Evolutionary conservation across 2,113 vertebrate species (phyloP).

Genomic region (Pavo muticus): DNA sequence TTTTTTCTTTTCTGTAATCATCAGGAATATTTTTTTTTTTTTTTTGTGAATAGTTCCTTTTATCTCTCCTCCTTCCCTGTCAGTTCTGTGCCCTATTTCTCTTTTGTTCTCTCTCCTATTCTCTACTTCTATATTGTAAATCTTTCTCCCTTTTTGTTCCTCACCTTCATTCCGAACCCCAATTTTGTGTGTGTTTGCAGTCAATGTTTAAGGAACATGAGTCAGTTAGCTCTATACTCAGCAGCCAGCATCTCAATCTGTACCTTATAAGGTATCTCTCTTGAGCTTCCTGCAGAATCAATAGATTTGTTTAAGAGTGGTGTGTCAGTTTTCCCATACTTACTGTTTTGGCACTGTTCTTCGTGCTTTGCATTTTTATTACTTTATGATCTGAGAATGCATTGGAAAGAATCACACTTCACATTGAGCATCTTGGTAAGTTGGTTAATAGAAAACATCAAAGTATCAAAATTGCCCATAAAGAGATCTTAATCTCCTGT

Average conservation of each 20-base stretch:
- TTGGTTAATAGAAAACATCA: conserved; percentile 59
- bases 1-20: neutral
- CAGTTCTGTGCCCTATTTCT: neutral
- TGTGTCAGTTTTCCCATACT: neutral
- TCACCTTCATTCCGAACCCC: neutral
- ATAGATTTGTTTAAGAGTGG: neutral
- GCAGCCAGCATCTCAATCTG: neutral
- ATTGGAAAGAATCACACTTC: conserved; percentile 7
- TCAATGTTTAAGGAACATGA: neutral
- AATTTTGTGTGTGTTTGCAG: neutral
- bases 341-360: neutral
- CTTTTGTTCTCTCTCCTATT: neutral
- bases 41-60: neutral
- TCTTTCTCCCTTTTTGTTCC: neutral
- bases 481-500: conserved; percentile 75
- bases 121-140: neutral
- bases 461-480: conserved; percentile 60
- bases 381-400: neutral
- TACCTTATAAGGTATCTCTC: neutral
- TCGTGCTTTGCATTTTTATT: neutral
- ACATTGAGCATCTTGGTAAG: conserved; percentile 14
- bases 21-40: neutral
- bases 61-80: neutral
- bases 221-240: neutral
- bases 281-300: neutral